phyloP scores from a whole-genome alignment of 2,113 vertebrate genomes.

The Myrmophylax atrothorax region DNA sequence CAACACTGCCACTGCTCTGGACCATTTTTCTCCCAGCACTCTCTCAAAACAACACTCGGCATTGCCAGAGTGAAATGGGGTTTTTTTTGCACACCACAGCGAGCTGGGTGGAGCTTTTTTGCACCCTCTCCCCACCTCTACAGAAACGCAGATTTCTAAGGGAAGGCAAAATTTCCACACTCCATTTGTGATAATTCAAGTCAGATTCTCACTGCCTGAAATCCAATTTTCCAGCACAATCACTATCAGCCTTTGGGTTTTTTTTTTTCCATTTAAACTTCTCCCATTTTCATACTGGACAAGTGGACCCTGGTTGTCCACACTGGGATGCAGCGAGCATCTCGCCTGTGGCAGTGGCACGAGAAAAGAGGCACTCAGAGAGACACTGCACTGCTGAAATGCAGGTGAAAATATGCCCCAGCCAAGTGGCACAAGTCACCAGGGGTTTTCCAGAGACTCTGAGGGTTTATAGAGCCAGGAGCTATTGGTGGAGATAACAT shows the following conservation, averaged over 20 bases:
- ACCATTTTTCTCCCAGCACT: not conserved
- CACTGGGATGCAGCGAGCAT: not conserved
- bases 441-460: not conserved
- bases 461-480: not conserved
- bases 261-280: not conserved
- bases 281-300: not conserved
- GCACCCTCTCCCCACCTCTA: not conserved
- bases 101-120: not conserved
- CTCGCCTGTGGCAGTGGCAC: rapidly evolving
- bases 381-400: not conserved
- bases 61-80: not conserved
- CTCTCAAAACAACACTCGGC: not conserved
- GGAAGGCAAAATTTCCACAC: not conserved
- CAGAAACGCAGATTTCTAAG: not conserved
- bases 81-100: not conserved
- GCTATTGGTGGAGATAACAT: not conserved
- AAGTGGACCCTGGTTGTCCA: not conserved
- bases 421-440: not conserved
- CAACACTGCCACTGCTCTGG: not conserved
- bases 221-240: not conserved
- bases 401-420: not conserved
- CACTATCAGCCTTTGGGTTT: rapidly evolving
- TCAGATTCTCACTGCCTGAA: not conserved
- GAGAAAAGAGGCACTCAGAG: rapidly evolving
- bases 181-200: not conserved